Evolutionary conservation across 2,113 vertebrate species (phyloP).

Genomic region (Nesoenas mayeri): DNA sequence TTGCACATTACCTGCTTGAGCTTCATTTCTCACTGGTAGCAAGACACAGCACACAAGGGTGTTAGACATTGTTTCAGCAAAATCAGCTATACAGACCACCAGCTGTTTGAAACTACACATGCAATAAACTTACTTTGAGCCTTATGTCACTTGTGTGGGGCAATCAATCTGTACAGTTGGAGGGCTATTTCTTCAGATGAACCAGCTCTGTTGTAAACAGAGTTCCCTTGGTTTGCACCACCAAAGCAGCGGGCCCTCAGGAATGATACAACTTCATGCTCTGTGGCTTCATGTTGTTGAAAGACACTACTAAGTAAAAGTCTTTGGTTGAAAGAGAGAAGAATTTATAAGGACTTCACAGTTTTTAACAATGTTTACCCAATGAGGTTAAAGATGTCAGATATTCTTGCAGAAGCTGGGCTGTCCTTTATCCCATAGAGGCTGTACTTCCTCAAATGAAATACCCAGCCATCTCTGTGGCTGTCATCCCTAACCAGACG

Average conservation of each 20-base stretch:
- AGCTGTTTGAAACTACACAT: not conserved
- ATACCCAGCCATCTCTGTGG: not conserved
- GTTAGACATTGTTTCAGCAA: not conserved
- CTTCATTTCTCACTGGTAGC: not conserved
- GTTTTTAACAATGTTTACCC: not conserved
- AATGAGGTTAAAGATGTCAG: not conserved
- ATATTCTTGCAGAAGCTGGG: not conserved
- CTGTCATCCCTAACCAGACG: not conserved
- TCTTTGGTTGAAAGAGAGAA: not conserved
- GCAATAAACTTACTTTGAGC: not conserved
- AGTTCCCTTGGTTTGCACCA: not conserved
- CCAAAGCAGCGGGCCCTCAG: not conserved
- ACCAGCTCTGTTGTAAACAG: not conserved
- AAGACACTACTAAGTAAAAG: not conserved
- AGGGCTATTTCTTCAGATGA: not conserved
- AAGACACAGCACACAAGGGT: not conserved
- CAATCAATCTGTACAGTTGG: rapidly evolving
- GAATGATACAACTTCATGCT: not conserved
- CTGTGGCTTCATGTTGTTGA: not conserved
- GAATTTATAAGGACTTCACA: not conserved
- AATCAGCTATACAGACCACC: not conserved
- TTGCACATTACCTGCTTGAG: not conserved
- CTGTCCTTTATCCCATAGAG: not conserved
- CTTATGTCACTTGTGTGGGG: not conserved
- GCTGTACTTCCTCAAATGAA: not conserved